Evolutionary conservation across 2,113 vertebrate genomes (phyloP).

Genomic region (Coryphaenoides rupestris): DNA sequence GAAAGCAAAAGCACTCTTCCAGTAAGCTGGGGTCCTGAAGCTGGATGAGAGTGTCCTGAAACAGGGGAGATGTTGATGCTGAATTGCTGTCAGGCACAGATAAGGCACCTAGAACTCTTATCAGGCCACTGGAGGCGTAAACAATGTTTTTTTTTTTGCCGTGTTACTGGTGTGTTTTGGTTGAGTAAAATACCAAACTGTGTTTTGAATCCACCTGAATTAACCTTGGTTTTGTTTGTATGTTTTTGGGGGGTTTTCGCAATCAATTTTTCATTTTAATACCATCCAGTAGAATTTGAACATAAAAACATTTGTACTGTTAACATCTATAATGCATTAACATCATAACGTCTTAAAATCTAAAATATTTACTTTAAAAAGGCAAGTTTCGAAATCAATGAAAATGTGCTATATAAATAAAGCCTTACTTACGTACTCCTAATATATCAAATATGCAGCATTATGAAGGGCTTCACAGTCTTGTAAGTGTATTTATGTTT

Average conservation of each 20-base stretch:
- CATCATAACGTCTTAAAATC: background rate
- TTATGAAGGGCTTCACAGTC: too few relatives aligned
- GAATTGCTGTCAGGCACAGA: conserved; percentile 81
- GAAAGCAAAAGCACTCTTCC: conserved; percentile 43
- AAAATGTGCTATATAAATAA: too few relatives aligned
- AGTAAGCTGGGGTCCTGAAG: conserved; percentile 83
- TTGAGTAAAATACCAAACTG: conserved; percentile 16
- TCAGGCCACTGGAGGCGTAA: conserved; percentile 77
- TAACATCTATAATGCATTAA: background rate
- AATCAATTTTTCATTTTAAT: background rate
- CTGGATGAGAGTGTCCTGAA: conserved; percentile 55
- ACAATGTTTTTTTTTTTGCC: conserved; percentile 61
- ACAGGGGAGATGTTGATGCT: conserved; percentile 61
- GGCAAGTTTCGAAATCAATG: too few relatives aligned
- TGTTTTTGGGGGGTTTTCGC: too few relatives aligned
- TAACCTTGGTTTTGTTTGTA: background rate
- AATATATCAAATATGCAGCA: too few relatives aligned
- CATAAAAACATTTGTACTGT: background rate
- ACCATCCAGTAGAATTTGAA: too few relatives aligned
- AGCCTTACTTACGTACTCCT: too few relatives aligned
- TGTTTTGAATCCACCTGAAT: background rate
- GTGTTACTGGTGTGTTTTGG: conserved; percentile 25
- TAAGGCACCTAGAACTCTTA: conserved; percentile 82
- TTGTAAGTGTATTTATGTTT: conserved; percentile 7
- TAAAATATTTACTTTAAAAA: background rate